These are phyloP conservation scores for Limnephilus rhombicus DNA, from an alignment of 2,888 invertebrate genomes.

Conservation along the genomic window DNA sequence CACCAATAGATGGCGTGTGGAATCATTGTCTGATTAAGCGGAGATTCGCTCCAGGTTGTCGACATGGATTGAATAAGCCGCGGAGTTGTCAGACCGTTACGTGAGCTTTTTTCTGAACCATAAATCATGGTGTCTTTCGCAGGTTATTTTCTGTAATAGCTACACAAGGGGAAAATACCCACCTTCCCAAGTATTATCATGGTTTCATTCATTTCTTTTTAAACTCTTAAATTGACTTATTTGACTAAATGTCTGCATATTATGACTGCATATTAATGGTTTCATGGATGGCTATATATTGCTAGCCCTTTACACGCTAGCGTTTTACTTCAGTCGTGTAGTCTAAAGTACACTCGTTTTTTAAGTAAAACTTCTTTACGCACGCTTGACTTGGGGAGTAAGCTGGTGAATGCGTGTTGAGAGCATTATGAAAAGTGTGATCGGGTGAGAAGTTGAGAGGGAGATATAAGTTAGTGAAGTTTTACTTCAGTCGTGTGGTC, in stretches of 20 bases:
- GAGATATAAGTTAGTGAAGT: too few species aligned
- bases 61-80: slow-evolving; percentile 14
- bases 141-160: neutral
- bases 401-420: too few species aligned
- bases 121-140: slow-evolving; percentile 33
- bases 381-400: too few species aligned
- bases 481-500: too few species aligned
- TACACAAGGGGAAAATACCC: neutral
- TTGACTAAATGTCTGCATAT: neutral
- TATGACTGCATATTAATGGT: neutral
- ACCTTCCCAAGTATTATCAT: neutral
- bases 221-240: neutral
- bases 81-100: slow-evolving; percentile 9
- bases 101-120: slow-evolving; percentile 12
- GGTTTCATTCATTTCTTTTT: neutral
- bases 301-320: too few species aligned
- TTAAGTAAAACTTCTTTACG: too few species aligned
- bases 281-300: too few species aligned
- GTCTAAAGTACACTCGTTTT: too few species aligned
- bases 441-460: too few species aligned
- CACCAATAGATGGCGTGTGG: slow-evolving; percentile 30
- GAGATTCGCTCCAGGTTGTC: slow-evolving; percentile 6
- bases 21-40: neutral
- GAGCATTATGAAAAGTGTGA: too few species aligned
- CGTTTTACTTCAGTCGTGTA: too few species aligned